Evolutionary conservation across 1,140 invertebrate genomes (phyloP).

Genomic region (Charaxes varanes): DNA sequence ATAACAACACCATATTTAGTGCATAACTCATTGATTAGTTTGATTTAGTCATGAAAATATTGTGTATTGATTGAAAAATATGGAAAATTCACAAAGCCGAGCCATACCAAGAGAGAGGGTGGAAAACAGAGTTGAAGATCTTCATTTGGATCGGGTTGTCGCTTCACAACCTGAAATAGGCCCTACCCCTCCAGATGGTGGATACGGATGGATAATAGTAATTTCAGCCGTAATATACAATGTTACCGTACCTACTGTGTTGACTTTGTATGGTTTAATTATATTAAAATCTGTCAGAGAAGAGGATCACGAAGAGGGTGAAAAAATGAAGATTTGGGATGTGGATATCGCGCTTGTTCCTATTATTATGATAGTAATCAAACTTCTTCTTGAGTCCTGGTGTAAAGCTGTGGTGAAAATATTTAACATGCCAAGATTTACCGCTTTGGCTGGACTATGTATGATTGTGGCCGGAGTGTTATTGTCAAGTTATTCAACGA

Average conservation of each 20-base stretch:
- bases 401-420: constrained; percentile 70
- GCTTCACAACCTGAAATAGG: constrained; percentile 78
- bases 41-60: constrained; percentile 54
- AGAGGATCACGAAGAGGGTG: constrained; percentile 53
- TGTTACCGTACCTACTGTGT: constrained; percentile 73
- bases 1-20: constrained; percentile 51
- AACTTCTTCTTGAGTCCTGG: constrained; percentile 74
- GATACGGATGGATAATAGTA: constrained; percentile 80
- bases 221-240: constrained; percentile 75
- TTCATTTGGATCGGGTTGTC: constrained; percentile 69
- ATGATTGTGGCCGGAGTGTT: constrained; percentile 64
- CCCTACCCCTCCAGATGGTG: constrained; percentile 77
- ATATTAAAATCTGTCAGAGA: constrained; percentile 64
- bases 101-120: constrained; percentile 18
- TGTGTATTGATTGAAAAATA: constrained; percentile 52
- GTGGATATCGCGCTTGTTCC: constrained; percentile 73
- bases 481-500: constrained; percentile 61
- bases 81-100: constrained; percentile 37
- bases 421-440: constrained; percentile 72
- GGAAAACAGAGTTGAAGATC: constrained; percentile 40
- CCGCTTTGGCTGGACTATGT: constrained; percentile 68
- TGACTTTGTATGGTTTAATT: constrained; percentile 74
- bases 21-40: constrained; percentile 40
- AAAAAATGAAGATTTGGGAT: constrained; percentile 64
- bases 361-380: constrained; percentile 72